Conservation (phyloP, 2,888 invertebrate species). For the Bimastos eiseni region DNA sequence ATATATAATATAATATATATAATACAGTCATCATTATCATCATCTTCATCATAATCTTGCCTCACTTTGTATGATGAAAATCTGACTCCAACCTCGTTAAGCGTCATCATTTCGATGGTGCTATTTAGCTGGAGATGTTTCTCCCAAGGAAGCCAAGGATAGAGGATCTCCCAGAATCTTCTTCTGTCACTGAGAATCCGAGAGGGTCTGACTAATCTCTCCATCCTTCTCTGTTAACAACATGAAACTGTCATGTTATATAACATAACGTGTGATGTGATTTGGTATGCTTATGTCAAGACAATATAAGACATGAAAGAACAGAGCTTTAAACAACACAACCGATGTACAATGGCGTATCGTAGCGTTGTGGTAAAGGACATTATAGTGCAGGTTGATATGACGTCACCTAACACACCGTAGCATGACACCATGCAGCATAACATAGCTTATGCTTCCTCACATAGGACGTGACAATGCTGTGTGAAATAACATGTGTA, state of each 20-base stretch:
- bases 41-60: background rate
- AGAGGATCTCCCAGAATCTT: background rate
- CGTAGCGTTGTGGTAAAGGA: no score
- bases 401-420: no score
- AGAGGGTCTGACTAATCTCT: background rate
- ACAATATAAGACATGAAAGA: no score
- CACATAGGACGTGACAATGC: no score
- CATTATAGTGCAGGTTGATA: no score
- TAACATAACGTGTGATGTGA: background rate
- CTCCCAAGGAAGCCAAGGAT: background rate
- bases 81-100: background rate
- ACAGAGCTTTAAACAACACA: no score
- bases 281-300: background rate
- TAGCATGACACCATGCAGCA: no score
- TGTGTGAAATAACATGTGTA: no score
- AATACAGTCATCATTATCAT: no score
- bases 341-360: no score
- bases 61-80: background rate
- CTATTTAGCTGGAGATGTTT: conserved; percentile 1
- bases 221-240: background rate
- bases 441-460: no score
- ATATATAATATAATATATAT: no score
- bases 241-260: background rate
- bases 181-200: background rate
- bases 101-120: background rate